Conservation (phyloP, 2,113 vertebrate species). For the Genyomyrus donnyi region DNA sequence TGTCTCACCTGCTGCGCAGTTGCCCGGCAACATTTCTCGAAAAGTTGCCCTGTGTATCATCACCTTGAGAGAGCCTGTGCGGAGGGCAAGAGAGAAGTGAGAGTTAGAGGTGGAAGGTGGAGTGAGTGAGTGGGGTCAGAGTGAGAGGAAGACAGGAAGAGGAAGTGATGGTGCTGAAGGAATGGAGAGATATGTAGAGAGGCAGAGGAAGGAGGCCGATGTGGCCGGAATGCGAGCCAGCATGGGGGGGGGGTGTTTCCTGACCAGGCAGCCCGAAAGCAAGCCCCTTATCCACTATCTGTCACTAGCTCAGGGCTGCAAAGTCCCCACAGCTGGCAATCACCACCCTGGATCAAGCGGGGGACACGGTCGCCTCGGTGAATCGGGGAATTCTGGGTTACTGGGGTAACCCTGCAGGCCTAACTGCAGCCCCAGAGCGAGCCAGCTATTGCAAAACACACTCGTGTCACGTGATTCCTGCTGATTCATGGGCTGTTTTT, state of each 20-base stretch:
- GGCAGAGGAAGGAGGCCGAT: constrained; percentile 25
- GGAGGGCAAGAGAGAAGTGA: background rate
- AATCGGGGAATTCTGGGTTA: background rate
- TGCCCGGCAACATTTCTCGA: background rate
- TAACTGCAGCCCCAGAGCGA: background rate
- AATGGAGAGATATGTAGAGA: constrained; percentile 25
- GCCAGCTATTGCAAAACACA: background rate
- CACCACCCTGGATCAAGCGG: background rate
- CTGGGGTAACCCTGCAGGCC: background rate
- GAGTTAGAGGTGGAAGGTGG: background rate
- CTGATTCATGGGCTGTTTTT: background rate
- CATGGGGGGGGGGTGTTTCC: constrained; percentile 21
- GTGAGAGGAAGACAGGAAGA: constrained; percentile 14
- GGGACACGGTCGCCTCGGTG: background rate
- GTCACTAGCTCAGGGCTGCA: constrained; percentile 44
- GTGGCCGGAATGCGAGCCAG: constrained; percentile 44
- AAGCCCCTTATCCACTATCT: constrained; percentile 63
- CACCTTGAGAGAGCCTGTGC: background rate
- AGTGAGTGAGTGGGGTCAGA: constrained; percentile 13
- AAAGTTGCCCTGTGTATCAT: background rate
- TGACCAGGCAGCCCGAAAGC: constrained; percentile 12
- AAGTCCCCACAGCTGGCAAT: background rate
- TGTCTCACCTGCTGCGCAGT: background rate
- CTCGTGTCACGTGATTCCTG: background rate
- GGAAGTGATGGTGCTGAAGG: constrained; percentile 14